phyloP scores from a whole-genome alignment of 2,888 invertebrate genomes.

The Caenorhabditis becei region DNA sequence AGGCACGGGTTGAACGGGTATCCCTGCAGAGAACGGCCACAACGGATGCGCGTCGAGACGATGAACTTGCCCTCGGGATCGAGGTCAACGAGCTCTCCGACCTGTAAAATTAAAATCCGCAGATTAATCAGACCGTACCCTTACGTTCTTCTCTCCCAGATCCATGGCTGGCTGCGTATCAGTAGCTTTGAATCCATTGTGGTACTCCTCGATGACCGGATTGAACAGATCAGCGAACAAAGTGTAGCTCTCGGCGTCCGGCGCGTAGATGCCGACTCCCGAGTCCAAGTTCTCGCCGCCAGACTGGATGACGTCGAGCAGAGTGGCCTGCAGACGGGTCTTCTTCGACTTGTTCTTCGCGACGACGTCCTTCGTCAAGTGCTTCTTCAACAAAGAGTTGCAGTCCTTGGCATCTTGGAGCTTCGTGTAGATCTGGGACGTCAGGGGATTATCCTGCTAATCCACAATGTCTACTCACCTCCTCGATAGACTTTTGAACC shows the following conservation, averaged over 20 bases:
- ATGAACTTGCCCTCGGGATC: conserved; percentile 86
- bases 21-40: conserved; percentile 90
- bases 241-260: conserved; percentile 95
- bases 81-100: conserved; percentile 88
- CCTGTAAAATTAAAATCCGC: too few species aligned
- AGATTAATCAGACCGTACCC: too few species aligned
- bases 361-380: conserved; percentile 90
- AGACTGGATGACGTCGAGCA: conserved; percentile 91
- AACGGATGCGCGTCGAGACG: conserved; percentile 95
- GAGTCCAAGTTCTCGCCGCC: conserved; percentile 96
- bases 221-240: conserved; percentile 94
- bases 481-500: conserved; percentile 59
- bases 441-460: background rate
- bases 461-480: conserved; percentile 4
- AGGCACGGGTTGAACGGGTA: conserved; percentile 93
- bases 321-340: conserved; percentile 93
- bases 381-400: conserved; percentile 96
- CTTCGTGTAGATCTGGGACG: conserved; percentile 60
- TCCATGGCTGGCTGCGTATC: conserved; percentile 95
- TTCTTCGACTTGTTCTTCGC: conserved; percentile 94
- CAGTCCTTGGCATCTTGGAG: conserved; percentile 86
- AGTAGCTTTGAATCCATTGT: conserved; percentile 90
- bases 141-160: conserved; percentile 89
- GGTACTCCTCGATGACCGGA: conserved; percentile 97
- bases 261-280: conserved; percentile 92